Percentiles rank a stretch among this genome's conserved stretches.
These are phyloP conservation scores for Megaptera novaeangliae DNA, from an alignment of 2,113 vertebrate genomes.

Conservation along the genomic window DNA sequence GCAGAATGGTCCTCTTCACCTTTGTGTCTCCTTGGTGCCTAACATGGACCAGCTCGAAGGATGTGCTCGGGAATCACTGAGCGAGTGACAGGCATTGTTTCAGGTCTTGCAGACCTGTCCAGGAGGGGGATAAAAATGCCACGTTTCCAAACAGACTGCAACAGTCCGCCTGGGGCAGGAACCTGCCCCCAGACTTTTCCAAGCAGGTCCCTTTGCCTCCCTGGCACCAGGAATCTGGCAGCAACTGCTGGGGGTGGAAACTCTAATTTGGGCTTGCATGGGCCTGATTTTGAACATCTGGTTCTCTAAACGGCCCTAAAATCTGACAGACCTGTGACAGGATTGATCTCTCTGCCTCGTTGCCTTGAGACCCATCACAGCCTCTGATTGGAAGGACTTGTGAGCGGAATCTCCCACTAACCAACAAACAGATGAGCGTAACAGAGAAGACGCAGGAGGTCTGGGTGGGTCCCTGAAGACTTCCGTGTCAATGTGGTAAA, in stretches of 20 bases:
- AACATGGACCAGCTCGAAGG: rapidly evolving
- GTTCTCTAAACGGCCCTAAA: background rate
- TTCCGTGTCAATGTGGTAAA: background rate
- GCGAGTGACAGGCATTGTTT: background rate
- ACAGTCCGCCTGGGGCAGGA: background rate
- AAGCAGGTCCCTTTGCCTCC: background rate
- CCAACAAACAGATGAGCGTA: background rate
- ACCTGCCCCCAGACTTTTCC: background rate
- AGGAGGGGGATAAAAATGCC: background rate
- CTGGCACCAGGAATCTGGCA: background rate
- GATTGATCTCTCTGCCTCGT: background rate
- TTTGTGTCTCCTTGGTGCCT: background rate
- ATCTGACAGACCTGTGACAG: background rate
- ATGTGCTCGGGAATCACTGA: background rate
- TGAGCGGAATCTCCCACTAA: background rate
- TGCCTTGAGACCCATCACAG: background rate
- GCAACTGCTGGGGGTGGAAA: background rate
- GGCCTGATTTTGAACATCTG: background rate
- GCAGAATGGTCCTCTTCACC: background rate
- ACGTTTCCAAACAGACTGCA: background rate
- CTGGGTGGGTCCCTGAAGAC: background rate
- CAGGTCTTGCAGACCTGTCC: background rate
- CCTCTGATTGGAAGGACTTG: background rate
- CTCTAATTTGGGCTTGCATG: background rate
- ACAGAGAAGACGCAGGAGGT: background rate